phyloP scores from a whole-genome alignment of 1,140 invertebrate genomes.

The Cydia strobilella region DNA sequence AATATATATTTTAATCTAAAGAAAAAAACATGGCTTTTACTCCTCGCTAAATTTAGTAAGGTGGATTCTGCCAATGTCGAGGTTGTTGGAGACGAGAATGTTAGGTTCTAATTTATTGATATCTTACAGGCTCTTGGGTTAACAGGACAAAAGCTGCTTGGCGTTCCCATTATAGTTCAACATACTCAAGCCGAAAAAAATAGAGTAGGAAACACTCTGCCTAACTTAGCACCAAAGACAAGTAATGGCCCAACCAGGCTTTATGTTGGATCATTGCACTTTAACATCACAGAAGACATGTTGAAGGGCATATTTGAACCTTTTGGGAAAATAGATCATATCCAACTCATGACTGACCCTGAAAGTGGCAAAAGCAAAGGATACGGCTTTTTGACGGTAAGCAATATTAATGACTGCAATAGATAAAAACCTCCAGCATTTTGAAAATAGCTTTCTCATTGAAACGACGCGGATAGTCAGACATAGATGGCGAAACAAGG shows the following conservation, averaged over 20 bases:
- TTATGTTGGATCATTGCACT: slow-evolving; percentile 98
- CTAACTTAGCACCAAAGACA: slow-evolving; percentile 90
- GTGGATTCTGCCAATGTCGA: too few species aligned
- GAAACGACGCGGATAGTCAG: too few species aligned
- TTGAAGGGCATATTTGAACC: slow-evolving; percentile 98
- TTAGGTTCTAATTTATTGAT: slow-evolving; percentile 38
- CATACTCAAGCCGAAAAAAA: slow-evolving; percentile 99
- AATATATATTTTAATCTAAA: too few species aligned
- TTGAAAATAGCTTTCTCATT: too few species aligned
- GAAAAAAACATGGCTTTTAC: too few species aligned
- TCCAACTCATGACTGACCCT: slow-evolving; percentile 97
- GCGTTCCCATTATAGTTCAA: slow-evolving; percentile 98
- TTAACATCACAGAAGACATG: slow-evolving; percentile 99
- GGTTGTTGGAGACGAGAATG: too few species aligned
- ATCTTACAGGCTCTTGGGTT: slow-evolving; percentile 93
- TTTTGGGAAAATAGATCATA: slow-evolving; percentile 99
- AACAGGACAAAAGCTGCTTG: slow-evolving; percentile 97
- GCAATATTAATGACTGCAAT: slow-evolving; percentile 53
- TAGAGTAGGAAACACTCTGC: slow-evolving; percentile 92
- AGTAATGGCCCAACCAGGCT: slow-evolving; percentile 96
- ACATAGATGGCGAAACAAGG: too few species aligned
- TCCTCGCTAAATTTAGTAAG: too few species aligned
- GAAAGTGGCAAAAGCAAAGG: slow-evolving; percentile 98
- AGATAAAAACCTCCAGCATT: neutral
- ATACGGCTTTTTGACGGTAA: slow-evolving; percentile 98